phyloP scores from a whole-genome alignment of 1,140 invertebrate species.

The Eurosta solidaginis region DNA sequence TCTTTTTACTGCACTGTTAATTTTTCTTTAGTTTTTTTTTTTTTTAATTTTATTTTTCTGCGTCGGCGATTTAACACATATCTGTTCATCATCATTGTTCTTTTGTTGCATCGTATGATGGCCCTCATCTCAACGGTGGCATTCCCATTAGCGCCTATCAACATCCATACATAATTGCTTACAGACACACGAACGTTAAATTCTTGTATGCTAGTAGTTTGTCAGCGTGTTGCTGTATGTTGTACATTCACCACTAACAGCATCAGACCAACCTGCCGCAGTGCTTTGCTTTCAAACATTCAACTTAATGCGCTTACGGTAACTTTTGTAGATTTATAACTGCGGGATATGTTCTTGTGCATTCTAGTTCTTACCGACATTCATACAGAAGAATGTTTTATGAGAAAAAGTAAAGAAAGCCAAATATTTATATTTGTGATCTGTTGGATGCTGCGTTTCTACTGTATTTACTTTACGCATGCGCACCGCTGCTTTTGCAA shows the following conservation, averaged over 20 bases:
- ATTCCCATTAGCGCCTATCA: not conserved
- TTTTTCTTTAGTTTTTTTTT: not conserved
- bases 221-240: not conserved
- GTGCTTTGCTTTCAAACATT: not conserved
- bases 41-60: not conserved
- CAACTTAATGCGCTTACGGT: not conserved
- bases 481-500: not conserved
- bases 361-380: not conserved
- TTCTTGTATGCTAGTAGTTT: not conserved
- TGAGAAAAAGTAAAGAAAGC: not conserved
- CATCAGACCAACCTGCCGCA: not conserved
- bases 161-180: not conserved
- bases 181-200: not conserved
- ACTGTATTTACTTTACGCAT: not conserved
- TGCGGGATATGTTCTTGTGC: not conserved
- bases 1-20: not conserved
- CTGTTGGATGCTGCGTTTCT: not conserved
- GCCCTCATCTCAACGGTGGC: not conserved
- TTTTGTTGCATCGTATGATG: not conserved
- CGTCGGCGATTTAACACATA: not conserved
- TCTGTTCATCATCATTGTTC: constrained; percentile 12
- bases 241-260: no score
- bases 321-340: constrained; percentile 10
- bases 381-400: not conserved
- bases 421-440: not conserved